Base-by-base conservation (phyloP, 2,113 vertebrate species). In the Natator depressus region DNA sequence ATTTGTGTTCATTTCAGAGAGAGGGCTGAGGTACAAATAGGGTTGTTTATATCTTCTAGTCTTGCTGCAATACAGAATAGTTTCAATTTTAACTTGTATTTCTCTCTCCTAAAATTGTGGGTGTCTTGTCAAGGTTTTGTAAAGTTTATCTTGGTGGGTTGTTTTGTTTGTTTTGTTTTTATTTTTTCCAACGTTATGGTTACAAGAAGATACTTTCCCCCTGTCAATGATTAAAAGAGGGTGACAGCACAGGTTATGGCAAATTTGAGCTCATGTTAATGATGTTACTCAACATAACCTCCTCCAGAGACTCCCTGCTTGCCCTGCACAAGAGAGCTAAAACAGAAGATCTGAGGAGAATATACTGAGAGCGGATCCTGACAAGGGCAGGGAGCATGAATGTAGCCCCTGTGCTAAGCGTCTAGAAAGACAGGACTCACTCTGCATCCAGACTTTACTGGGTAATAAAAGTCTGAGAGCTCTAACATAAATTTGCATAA, bases 21-120 rank as follows among this genome's bases (percentile, higher is more conserved):
- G 84, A 46, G 55, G 46, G 35, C 62, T 62, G 46, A 16, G 84
- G 54, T 35, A 81, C 29, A 27, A 49, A 53, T 8, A 0, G 0
- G 10, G 27, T 53, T 14, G 7, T 8, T 29, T 29, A 51, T 49
- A 6, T 5, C 29, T 88, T 6, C 3, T 0, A 0, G n/a, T 38
- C 65, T 38, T 2, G 59, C 38, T 78, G 55, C 46, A 87, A 11
- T 57, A 29, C 22, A 75, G 65, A 87, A 62, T 17, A 78, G 42
- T 46, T 6, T 55, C 82, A 22, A 46, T 10, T 87, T 22, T 22
- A 49, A 62, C 25, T 10, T 89, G 47, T 59, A 93, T 55, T 65
- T n/a, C 3, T 0, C 0, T 42, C 35, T 25, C 72, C 20, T 42
- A 76, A 46, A 76, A 76, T 42, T 46, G 5, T 49, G n/a, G 4